phyloP scores from a whole-genome alignment of 2,888 invertebrate species.

The Hemistola chrysoprasaria region DNA sequence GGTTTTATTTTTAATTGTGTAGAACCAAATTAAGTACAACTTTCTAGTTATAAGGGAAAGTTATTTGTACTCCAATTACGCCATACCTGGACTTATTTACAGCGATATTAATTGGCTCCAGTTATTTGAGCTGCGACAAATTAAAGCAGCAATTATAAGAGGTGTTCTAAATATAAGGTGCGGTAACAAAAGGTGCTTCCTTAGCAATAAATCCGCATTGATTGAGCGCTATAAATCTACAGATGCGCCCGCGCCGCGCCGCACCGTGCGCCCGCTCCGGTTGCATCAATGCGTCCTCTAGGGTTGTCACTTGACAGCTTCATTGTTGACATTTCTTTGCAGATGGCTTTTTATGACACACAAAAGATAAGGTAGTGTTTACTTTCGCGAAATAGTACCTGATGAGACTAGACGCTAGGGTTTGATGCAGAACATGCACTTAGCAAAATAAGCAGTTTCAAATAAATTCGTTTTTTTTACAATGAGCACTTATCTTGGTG shows the following conservation, averaged over 20 bases:
- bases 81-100: conserved; percentile 11
- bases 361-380: too few relatives aligned
- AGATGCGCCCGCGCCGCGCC: conserved; percentile 50
- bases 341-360: too few relatives aligned
- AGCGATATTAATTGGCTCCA: conserved; percentile 36
- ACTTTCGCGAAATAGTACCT: too few relatives aligned
- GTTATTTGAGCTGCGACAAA: conserved; percentile 35
- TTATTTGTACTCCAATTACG: background rate
- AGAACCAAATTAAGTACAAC: too few relatives aligned
- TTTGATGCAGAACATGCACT: too few relatives aligned
- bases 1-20: too few relatives aligned
- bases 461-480: too few relatives aligned
- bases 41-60: too few relatives aligned
- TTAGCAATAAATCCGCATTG: conserved; percentile 81
- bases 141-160: conserved; percentile 64
- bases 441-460: too few relatives aligned
- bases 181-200: conserved; percentile 73
- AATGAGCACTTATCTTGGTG: too few relatives aligned
- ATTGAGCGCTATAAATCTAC: conserved; percentile 79
- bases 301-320: conserved; percentile 37
- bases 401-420: too few relatives aligned
- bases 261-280: conserved; percentile 38
- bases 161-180: conserved; percentile 59
- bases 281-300: conserved; percentile 40
- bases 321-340: too few relatives aligned